phyloP scores from a whole-genome alignment of 2,888 invertebrate genomes.

The Penaeus monodon region DNA sequence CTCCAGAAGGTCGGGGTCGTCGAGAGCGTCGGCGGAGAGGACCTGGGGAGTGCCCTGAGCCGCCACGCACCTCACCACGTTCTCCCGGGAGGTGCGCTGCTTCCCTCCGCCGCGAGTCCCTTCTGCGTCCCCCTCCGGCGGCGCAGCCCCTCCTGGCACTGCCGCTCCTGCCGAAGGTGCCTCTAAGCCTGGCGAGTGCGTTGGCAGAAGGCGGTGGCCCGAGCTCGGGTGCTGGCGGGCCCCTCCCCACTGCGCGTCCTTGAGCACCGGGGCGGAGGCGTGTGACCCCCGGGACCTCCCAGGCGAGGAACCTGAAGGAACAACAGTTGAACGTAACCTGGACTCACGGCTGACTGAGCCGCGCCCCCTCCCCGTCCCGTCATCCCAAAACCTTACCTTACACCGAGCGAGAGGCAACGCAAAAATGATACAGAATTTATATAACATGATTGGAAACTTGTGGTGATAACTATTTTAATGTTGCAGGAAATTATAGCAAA shows the following conservation, averaged over 20 bases:
- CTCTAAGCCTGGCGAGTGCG: conserved; percentile 9
- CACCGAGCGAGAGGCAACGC: neutral
- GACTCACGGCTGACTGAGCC: neutral
- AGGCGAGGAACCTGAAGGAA: conserved; percentile 45
- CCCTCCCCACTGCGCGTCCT: conserved; percentile 16
- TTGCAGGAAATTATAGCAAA: too few species aligned
- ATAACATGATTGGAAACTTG: too few species aligned
- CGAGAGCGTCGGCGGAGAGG: conserved; percentile 24
- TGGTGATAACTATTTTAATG: too few species aligned
- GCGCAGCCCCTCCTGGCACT: neutral
- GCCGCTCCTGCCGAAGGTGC: conserved; percentile 17
- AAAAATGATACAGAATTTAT: too few species aligned
- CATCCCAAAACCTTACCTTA: neutral
- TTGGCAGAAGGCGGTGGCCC: conserved; percentile 21
- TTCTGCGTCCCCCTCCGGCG: neutral
- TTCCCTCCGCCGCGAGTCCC: conserved; percentile 7
- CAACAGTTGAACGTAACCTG: conserved; percentile 29
- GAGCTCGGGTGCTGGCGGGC: conserved; percentile 10
- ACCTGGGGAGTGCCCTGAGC: neutral
- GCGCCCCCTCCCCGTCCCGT: neutral
- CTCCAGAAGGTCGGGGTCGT: conserved; percentile 41
- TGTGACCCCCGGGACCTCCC: conserved; percentile 38
- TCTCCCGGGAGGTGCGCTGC: conserved; percentile 39
- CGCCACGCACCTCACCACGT: conserved; percentile 51
- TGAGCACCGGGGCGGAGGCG: conserved; percentile 36